Percentiles rank a stretch among this genome's conserved stretches.
Evolutionary conservation across 2,113 vertebrate genomes (phyloP).

Genomic region (Danionella cerebrum): DNA sequence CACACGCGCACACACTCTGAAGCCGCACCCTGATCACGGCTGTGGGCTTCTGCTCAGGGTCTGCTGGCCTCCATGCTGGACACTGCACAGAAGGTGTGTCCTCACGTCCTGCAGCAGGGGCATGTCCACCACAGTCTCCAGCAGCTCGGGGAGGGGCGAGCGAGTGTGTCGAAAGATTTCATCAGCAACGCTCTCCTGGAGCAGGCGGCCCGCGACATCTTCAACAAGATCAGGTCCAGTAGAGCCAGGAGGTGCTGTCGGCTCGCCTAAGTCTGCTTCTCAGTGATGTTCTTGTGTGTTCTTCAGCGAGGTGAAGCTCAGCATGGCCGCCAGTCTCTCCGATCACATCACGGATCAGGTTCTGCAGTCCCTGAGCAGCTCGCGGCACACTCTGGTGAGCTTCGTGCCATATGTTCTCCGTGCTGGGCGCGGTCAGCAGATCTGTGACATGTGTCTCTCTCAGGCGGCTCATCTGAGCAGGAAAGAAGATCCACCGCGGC

Average conservation of each 20-base stretch:
- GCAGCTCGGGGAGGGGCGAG: constrained; percentile 70
- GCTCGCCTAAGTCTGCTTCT: no score
- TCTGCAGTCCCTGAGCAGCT: constrained; percentile 82
- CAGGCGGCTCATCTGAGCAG: constrained; percentile 82
- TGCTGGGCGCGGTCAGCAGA: neutral
- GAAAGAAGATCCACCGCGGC: constrained; percentile 62
- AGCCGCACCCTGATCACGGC: no score
- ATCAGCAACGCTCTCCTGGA: constrained; percentile 86
- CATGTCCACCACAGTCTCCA: constrained; percentile 77
- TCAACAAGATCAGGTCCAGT: constrained; percentile 92
- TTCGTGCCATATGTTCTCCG: no score
- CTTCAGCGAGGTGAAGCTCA: constrained; percentile 86
- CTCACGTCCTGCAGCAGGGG: constrained; percentile 81
- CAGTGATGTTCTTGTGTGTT: neutral
- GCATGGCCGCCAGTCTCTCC: constrained; percentile 84
- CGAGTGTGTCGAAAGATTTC: constrained; percentile 79
- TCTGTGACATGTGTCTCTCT: neutral
- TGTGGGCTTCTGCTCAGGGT: constrained; percentile 52
- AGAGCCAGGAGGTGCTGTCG: no score
- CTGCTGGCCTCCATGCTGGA: constrained; percentile 89
- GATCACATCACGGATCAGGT: constrained; percentile 92
- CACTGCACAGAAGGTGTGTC: constrained; percentile 84
- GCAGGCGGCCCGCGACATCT: constrained; percentile 89
- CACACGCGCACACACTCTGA: neutral
- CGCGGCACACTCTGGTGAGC: constrained; percentile 84